Base-by-base conservation (phyloP, 2,888 invertebrate genomes). In the Melanostoma mellinum region DNA sequence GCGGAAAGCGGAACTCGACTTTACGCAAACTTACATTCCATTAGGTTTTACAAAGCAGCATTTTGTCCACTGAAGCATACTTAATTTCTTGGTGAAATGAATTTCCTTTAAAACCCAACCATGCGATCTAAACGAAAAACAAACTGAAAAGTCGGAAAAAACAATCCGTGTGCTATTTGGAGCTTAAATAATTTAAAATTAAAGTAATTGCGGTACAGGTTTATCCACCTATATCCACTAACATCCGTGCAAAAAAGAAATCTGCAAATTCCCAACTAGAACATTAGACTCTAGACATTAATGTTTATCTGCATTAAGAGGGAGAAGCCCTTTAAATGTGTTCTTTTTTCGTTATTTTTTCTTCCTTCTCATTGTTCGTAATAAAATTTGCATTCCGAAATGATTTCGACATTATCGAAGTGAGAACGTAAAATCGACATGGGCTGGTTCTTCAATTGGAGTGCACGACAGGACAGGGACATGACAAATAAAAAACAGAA, bases 381-480 rank as follows among this genome's bases (percentile, higher is more conserved):
- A 84, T 84, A 78, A 84, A 84, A 84, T 84, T 84, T 84, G 69
- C 78, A 84, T 84, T 74, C 58, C 82, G 65, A 84, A 84, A 78
- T 78, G 73, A 78, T 74, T 84, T 78, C 74, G 69, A 78, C 74
- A 84, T 84, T 74, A 84, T 84, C 82, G 82, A 78, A 74, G 63
- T 38, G 68, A 65, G 67, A 63, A 71, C 50, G 72, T 68, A 72
- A 77, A 48, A 77, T 72, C 68, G 42, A 42, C 42, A 42, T 20
- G 20, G 20, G 20, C 20, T 20, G 20, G 20, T 20, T 20, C 42
- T 44, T 60, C 42, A 10, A n/a, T 4, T 4, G 6, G 33, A 33
- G 32, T 40, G 44, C 1, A 46, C 44, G 20, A 46, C 60, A 10
- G 6, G 50, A 52, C 44, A 46, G 38, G n/a, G 67, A 8, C 36